Base-by-base conservation (phyloP, 2,113 vertebrate genomes). In the Lates calcarifer region DNA sequence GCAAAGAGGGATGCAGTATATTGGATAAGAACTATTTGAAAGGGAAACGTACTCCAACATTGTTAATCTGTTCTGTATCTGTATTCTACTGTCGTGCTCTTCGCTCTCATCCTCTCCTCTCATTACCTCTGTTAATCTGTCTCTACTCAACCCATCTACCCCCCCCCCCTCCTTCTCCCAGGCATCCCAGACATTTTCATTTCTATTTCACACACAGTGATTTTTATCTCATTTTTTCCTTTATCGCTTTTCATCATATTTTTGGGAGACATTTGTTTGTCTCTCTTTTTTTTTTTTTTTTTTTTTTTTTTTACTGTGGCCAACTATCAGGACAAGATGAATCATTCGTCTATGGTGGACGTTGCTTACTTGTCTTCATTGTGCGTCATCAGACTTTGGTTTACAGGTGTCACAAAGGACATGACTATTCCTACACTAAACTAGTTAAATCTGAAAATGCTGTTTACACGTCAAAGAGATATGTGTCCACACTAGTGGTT, bases 31-130 rank as follows among this genome's bases (percentile, higher is more conserved):
- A 88, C 82, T 83, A 85, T 93, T 90, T 90, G 89, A 90, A 92
- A 91, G 75, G 72, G 84, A 91, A 87, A 87, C 77, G 14, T 82
- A 76, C 87, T 88, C 84, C 81, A 86, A 57, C 81, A 76, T 76
- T 70, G 86, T 88, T 94, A 92, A 94, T 93, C 90, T 91, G 74
- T 86, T 84, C 84, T 74, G 85, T 82, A 89, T 92, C 92, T 89
- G 90, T 88, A 90, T 93, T 90, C 90, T 60, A 31, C 90, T 86
- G 87, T 87, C 84, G 87, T 89, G 88, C 84, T 87, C 89, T 55
- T 37, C 31, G 22, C 83, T 90, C 82, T 88, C 88, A 89, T 91
- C 89, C 80, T 88, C 83, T 89, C 69, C 78, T 91, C 90, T 90
- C 82, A 90, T 92, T 92, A 89, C 90, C 69, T 91, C 84, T 83